Evolutionary conservation across 2,888 invertebrate species (phyloP), one percentile per base, ranked within the genome.

Genomic region (Tipula unca): DNA sequence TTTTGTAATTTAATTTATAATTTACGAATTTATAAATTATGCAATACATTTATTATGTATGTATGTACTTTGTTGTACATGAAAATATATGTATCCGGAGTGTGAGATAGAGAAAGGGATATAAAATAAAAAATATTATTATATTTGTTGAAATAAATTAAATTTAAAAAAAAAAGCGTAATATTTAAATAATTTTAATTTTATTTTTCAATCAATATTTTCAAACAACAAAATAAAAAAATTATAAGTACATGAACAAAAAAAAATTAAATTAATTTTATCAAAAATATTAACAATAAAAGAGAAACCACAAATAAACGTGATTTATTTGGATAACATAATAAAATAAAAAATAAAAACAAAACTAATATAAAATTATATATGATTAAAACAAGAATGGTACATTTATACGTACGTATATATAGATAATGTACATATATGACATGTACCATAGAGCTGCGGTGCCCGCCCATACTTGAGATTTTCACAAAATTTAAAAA

Each of bases 201-300:
- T 69, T 69, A 69, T 69, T 69, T 69, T 69, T 69, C 69, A 69
- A 69, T 69, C 69, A 69, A 69, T 69, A 69, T 69, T 69, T 69
- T 69, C 25, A 25, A 69, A 69, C 20, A 25, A 69, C 69, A 69
- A 69, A 69, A 25, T 25, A 14, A 25, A 69, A 17, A 69, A n/a
- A 10, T 25, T 69, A 69, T 48, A 69, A 25, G 69, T 25, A 20
- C 69, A 25, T 20, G n/a, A 48, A 48, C 25, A 69, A 69, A 48
- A 25, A 69, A 69, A 69, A 69, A 14, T 25, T 69, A 69, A 25
- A 69, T 69, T 69, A 69, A 69, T 69, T 25, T 69, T 25, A 69
- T 25, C 69, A 69, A 69, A 48, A 48, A 48, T 48, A 39, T 13
- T 48, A 48, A 48, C 8, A 69, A 69, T 69, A 69, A 69, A 69